Conservation (phyloP, 2,113 vertebrate species). For the Psittacula cyanocephala region DNA sequence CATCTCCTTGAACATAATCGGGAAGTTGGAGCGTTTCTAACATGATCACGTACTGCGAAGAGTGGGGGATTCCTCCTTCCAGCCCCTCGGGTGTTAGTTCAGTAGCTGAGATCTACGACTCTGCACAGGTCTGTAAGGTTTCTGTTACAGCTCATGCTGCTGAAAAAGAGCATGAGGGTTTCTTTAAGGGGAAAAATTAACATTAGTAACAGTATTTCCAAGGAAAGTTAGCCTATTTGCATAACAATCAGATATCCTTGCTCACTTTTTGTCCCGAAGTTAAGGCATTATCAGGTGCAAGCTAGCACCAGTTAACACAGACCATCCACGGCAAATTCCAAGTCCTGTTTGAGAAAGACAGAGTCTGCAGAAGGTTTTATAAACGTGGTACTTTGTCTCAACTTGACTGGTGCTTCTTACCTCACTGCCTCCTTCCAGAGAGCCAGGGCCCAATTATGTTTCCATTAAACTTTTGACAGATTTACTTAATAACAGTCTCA, state of each 20-base stretch:
- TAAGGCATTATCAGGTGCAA: conserved; percentile 69
- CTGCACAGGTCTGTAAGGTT: conserved; percentile 45
- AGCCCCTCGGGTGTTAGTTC: not conserved
- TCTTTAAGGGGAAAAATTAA: conserved; percentile 32
- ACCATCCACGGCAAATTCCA: conserved; percentile 59
- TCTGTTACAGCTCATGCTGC: conserved; percentile 4
- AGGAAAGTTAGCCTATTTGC: conserved; percentile 58
- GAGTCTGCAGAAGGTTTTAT: conserved; percentile 63
- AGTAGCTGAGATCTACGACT: conserved; percentile 56
- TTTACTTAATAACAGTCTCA: conserved; percentile 86
- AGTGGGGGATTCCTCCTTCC: conserved; percentile 7
- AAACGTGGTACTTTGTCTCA: conserved; percentile 65
- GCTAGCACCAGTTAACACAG: conserved; percentile 64
- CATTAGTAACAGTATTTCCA: conserved; percentile 61
- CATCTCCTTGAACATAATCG: not conserved
- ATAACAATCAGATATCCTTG: conserved; percentile 66
- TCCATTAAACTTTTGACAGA: conserved; percentile 81
- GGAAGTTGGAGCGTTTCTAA: conserved; percentile 19
- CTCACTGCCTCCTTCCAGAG: conserved; percentile 66
- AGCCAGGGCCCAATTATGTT: conserved; percentile 67
- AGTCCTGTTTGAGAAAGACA: conserved; percentile 54
- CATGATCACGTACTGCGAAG: conserved; percentile 37
- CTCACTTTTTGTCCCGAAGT: conserved; percentile 46
- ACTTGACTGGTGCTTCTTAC: conserved; percentile 78
- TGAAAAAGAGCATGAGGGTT: not conserved